These are phyloP conservation scores for Malurus melanocephalus DNA, from an alignment of 2,113 vertebrate genomes.

Conservation along the genomic window DNA sequence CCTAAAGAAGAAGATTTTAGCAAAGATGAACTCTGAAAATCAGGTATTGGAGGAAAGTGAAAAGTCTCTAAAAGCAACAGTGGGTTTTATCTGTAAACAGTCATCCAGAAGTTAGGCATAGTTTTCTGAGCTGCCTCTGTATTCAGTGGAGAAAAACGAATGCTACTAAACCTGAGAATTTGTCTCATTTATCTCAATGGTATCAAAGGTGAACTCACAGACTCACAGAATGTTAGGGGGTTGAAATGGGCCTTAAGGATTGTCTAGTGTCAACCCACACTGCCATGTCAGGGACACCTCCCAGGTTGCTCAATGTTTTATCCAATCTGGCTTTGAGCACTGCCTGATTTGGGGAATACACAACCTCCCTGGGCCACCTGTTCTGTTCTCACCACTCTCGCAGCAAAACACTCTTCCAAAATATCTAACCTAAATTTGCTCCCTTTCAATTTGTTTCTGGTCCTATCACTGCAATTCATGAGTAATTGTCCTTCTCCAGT, in stretches of 20 bases:
- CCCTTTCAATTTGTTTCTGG: not conserved
- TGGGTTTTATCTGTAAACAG: not conserved
- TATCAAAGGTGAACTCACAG: not conserved
- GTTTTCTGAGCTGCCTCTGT: not conserved
- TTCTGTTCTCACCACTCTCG: not conserved
- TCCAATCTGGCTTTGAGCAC: not conserved
- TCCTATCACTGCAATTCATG: not conserved
- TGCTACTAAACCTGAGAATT: not conserved
- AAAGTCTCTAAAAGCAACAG: not conserved
- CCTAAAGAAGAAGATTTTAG: not conserved
- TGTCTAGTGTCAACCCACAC: not conserved
- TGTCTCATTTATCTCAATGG: not conserved
- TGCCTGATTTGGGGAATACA: not conserved
- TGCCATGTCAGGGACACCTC: not conserved
- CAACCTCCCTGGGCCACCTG: not conserved
- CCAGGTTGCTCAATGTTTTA: not conserved
- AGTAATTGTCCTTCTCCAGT: rapidly evolving
- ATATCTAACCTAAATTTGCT: not conserved
- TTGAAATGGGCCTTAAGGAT: not conserved
- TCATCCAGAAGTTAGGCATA: not conserved
- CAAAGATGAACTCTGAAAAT: not conserved
- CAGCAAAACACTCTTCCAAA: not conserved
- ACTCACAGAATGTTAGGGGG: not conserved
- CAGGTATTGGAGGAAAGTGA: not conserved
- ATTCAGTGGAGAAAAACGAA: not conserved